Evolutionary conservation across 2,797 vertebrate genomes (phyloP).

Genomic region (Tangara arthus): DNA sequence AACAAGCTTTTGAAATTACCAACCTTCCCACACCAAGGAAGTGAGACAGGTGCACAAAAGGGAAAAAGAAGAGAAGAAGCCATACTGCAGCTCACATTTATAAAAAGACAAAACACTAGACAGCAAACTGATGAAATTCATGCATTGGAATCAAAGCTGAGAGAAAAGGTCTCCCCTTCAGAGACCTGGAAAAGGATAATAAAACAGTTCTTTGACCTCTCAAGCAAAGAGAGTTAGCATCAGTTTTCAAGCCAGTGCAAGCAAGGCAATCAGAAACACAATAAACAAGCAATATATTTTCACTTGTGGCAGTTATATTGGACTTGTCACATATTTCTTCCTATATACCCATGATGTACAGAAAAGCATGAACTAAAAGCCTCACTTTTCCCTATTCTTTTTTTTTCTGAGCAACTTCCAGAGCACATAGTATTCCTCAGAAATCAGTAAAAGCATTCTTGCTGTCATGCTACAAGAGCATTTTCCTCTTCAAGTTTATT

Average conservation of each 20-base stretch:
- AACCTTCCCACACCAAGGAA: background rate
- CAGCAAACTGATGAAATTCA: background rate
- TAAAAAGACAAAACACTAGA: background rate
- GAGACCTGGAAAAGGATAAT: background rate
- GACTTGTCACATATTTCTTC: background rate
- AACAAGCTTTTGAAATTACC: background rate
- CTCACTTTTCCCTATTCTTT: background rate
- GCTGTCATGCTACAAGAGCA: background rate
- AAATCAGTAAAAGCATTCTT: background rate
- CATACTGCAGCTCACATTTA: background rate
- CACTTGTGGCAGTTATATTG: background rate
- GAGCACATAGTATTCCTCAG: background rate
- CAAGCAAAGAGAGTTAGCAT: background rate
- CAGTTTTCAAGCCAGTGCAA: background rate
- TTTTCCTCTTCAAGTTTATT: slow-evolving; percentile 1
- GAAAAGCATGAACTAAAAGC: background rate
- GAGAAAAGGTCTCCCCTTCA: background rate
- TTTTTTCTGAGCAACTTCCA: background rate
- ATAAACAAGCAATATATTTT: background rate
- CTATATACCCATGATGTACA: accelerated
- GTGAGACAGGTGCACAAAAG: background rate
- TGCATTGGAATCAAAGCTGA: background rate
- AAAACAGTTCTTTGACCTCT: background rate
- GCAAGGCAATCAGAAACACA: background rate
- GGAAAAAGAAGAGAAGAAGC: background rate